Conservation (phyloP, 2,113 vertebrate genomes). For the Canis aureus region DNA sequence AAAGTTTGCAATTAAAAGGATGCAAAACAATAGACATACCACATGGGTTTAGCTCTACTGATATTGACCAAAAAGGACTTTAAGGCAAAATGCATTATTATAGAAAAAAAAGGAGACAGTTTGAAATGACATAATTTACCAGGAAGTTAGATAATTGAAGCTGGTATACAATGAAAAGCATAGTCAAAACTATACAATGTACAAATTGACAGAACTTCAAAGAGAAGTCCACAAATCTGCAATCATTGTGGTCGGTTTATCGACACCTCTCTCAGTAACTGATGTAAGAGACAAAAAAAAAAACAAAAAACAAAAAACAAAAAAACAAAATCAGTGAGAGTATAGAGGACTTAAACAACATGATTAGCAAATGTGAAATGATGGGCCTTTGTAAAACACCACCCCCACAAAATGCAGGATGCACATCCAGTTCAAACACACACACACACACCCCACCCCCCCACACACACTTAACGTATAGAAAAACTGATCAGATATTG, state of each 20-base stretch:
- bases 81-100: neutral
- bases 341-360: neutral
- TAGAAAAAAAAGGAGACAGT: neutral
- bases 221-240: neutral
- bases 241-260: neutral
- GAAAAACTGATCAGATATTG: too few species aligned
- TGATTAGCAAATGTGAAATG: neutral
- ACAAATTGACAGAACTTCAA: neutral
- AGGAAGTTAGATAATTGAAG: neutral
- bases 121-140: neutral
- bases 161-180: neutral
- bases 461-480: too few species aligned
- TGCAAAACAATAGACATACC: neutral
- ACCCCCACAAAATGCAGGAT: neutral
- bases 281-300: neutral
- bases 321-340: neutral
- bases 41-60: neutral
- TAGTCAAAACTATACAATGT: neutral
- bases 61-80: neutral
- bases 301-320: neutral
- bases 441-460: too few species aligned
- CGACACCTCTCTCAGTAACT: neutral
- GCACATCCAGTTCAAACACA: too few species aligned
- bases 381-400: neutral
- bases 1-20: neutral